Evolutionary conservation across 2,888 invertebrate species (phyloP).

Genomic region (Cephus pygmeus): DNA sequence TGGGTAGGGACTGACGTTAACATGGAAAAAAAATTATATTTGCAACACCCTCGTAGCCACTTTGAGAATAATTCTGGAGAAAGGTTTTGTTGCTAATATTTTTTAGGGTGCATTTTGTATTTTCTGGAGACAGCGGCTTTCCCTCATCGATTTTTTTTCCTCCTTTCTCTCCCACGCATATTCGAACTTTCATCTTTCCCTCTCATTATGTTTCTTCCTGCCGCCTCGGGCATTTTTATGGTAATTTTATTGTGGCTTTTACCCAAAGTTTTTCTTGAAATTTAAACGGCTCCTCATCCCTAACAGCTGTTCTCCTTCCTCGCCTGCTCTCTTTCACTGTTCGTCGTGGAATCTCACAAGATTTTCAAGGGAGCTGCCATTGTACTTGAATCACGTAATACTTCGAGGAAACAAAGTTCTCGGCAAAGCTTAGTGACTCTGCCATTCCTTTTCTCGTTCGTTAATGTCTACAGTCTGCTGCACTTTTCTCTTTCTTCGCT

Average conservation of each 20-base stretch:
- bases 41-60: neutral
- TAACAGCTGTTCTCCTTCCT: slow-evolving; percentile 3
- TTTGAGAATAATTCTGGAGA: neutral
- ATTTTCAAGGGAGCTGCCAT: slow-evolving; percentile 16
- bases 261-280: slow-evolving; percentile 22
- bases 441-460: too few relatives aligned
- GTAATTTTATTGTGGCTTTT: slow-evolving; percentile 26
- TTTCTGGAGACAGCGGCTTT: neutral
- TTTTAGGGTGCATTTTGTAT: neutral
- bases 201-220: slow-evolving; percentile 13
- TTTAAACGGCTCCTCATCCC: slow-evolving; percentile 18
- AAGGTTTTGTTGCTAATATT: neutral
- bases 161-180: neutral
- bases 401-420: slow-evolving; percentile 13
- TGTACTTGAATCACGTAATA: slow-evolving; percentile 9
- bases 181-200: slow-evolving; percentile 4
- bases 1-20: too few relatives aligned
- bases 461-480: too few relatives aligned
- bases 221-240: slow-evolving; percentile 21
- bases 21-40: neutral
- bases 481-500: too few relatives aligned
- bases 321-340: neutral
- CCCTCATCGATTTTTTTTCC: neutral
- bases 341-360: slow-evolving; percentile 3
- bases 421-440: neutral